Percentiles rank a stretch among this genome's conserved stretches.
These are phyloP conservation scores for Albula goreensis DNA, from an alignment of 2,113 vertebrate species.

Conservation along the genomic window DNA sequence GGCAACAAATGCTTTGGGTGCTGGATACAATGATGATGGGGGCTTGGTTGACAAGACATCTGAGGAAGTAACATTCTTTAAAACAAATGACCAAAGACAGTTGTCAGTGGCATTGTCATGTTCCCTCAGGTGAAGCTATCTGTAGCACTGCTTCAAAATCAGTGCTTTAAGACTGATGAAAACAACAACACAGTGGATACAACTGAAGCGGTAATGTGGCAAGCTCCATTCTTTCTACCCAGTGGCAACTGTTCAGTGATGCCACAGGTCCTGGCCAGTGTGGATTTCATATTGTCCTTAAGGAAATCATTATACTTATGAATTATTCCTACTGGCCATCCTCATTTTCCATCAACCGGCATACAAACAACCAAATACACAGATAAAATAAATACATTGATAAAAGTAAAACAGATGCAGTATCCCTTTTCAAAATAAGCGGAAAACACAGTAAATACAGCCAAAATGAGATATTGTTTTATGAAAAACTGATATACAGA, in stretches of 20 bases:
- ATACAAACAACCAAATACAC: constrained; percentile 46
- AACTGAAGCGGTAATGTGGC: neutral
- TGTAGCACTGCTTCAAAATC: neutral
- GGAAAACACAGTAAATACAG: constrained; percentile 17
- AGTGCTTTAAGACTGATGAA: neutral
- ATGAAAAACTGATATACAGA: constrained; percentile 15
- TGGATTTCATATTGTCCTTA: neutral
- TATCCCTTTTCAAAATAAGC: constrained; percentile 58
- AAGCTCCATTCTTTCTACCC: neutral
- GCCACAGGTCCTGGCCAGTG: neutral
- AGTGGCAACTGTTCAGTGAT: neutral
- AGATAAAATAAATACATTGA: constrained; percentile 26
- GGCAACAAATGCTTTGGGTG: neutral
- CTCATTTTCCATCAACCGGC: neutral
- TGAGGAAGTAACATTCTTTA: neutral
- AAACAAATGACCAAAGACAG: neutral
- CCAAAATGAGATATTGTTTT: neutral
- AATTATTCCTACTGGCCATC: neutral
- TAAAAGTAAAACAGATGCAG: constrained; percentile 59
- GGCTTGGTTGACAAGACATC: neutral
- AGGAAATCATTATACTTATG: neutral
- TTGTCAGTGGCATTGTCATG: neutral
- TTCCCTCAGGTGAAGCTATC: neutral
- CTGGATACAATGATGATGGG: neutral
- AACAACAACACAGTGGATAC: neutral